Conservation (phyloP, 2,113 vertebrate species). For the Coregonus clupeaformis region DNA sequence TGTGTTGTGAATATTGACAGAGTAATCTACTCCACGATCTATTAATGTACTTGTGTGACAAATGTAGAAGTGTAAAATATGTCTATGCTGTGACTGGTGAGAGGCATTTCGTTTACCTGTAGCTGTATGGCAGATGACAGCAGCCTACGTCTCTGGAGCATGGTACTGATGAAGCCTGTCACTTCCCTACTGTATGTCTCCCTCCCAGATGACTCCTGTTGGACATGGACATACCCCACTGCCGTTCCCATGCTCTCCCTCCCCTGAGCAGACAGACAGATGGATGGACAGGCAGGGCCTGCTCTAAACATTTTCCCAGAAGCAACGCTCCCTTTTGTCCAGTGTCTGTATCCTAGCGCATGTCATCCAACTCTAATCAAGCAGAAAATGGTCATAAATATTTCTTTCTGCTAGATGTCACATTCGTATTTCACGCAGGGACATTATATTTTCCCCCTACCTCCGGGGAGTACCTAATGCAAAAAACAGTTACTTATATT, state of each 20-base stretch:
- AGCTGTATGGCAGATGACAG: neutral
- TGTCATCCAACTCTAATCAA: constrained; percentile 98
- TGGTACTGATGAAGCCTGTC: neutral
- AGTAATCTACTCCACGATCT: constrained; percentile 9
- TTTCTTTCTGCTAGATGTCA: constrained; percentile 99
- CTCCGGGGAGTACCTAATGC: constrained; percentile 95
- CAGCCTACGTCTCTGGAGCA: neutral
- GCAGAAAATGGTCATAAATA: constrained; percentile 99
- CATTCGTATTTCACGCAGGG: constrained; percentile 94
- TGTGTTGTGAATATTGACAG: constrained; percentile 12
- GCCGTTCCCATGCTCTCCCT: constrained; percentile 22
- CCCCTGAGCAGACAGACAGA: constrained; percentile 6
- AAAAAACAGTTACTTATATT: constrained; percentile 94
- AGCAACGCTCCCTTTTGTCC: constrained; percentile 87
- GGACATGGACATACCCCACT: neutral
- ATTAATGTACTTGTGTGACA: no score
- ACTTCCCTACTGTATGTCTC: neutral
- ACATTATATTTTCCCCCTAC: constrained; percentile 86
- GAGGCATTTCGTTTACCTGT: neutral
- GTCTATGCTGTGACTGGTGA: neutral
- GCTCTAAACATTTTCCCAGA: constrained; percentile 84
- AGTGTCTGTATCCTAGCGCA: constrained; percentile 90
- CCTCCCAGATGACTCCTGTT: neutral
- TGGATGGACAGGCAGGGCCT: neutral
- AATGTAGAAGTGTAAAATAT: neutral